Evolutionary conservation across 2,113 vertebrate genomes (phyloP), one percentile per base, ranked within the genome.

Genomic region (Copsychus sechellarum): DNA sequence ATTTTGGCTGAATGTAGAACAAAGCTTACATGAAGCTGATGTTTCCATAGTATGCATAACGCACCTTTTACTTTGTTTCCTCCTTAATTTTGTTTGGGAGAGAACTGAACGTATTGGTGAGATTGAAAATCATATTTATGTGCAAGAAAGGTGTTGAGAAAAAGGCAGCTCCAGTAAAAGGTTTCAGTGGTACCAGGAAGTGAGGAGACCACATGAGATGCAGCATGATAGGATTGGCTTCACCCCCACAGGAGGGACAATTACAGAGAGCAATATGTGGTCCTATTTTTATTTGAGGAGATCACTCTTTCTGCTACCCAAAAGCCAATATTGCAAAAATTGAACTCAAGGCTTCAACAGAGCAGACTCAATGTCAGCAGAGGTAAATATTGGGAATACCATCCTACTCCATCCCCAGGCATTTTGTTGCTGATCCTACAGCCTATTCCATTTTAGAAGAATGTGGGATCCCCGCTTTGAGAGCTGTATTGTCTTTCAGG

Each of bases 121-220:
- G 57, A 58, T 4, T 40, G 56, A 25, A 84, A 78, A 71, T 48
- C 2, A 0, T 58, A 9, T 79, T 40, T 42, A 36, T 21, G 15
- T 40, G 42, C 40, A 70, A 14, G 50, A 81, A 36, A 8, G 20
- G 6, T 50, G 26, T 14, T 5, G 2, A 54, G 18, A 42, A 28
- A 85, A 67, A 87, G 60, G 56, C 56, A 58, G 65, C 22, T 60
- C 1, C 51, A 73, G 13, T 28, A 11, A 14, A 66, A 54, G 17
- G 17, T 69, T 76, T 83, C 17, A 56, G 1, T 29, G 24, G 6
- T 53, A 11, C 34, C 29, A 31, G 21, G 48, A 86, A 42, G 33
- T 14, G 66, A 71, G 47, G 6, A 12, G 10, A 1, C 14, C 1
- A 2, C 2, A 2, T 33, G 38, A 70, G 42, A 51, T 10, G 1